These are phyloP conservation scores for Aptenodytes forsteri DNA, from an alignment of 2,113 vertebrate genomes.

Conservation along the genomic window DNA sequence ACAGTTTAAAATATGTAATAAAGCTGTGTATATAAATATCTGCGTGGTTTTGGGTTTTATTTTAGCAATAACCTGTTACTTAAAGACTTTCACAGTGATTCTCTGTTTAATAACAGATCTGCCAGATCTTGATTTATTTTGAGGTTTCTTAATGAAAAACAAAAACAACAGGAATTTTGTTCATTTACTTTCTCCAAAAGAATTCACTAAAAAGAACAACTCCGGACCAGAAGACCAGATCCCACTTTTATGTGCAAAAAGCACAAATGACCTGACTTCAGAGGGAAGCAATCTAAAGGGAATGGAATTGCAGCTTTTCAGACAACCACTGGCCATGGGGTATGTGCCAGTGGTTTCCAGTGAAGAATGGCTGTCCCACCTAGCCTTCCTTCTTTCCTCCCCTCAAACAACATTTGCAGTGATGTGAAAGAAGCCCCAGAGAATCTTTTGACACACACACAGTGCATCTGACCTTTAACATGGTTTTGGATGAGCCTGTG, in stretches of 20 bases:
- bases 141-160: neutral
- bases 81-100: neutral
- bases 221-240: neutral
- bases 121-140: neutral
- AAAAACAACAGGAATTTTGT: neutral
- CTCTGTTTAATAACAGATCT: neutral
- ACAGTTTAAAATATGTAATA: neutral
- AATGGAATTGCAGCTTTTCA: neutral
- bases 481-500: neutral
- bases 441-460: neutral
- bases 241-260: neutral
- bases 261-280: neutral
- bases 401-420: neutral
- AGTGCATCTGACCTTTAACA: neutral
- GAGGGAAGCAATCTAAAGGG: neutral
- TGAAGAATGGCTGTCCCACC: neutral
- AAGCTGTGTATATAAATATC: neutral
- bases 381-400: neutral
- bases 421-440: neutral
- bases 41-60: neutral
- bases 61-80: neutral
- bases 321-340: accelerated
- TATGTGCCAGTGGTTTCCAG: accelerated
- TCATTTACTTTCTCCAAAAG: neutral
- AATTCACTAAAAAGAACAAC: neutral